Conservation (phyloP, 1,140 invertebrate species). For the Anastatus disparis region DNA sequence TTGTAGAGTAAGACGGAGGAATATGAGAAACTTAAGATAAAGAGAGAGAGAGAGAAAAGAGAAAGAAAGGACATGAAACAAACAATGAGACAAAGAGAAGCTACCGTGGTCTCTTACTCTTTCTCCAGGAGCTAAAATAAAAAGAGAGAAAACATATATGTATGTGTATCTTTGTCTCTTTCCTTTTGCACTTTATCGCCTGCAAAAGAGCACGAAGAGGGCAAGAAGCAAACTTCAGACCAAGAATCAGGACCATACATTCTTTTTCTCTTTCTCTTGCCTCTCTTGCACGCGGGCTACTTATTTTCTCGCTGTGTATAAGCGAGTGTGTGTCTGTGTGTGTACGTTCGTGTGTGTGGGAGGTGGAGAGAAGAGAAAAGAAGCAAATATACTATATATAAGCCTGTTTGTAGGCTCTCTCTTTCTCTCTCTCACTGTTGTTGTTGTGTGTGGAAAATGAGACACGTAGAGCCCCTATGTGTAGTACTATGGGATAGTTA, state of each 20-base stretch:
- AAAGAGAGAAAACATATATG: not conserved
- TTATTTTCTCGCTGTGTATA: constrained; percentile 11
- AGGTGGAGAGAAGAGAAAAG: not conserved
- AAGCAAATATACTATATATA: not conserved
- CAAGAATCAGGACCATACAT: constrained; percentile 7
- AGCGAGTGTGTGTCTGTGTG: not conserved
- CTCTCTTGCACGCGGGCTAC: constrained; percentile 26
- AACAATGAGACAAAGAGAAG: constrained; percentile 39
- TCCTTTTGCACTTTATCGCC: constrained; percentile 30
- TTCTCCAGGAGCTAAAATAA: not conserved
- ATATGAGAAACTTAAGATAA: not conserved
- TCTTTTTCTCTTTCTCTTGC: too few species aligned
- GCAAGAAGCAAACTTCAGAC: not conserved
- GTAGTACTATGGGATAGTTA: constrained; percentile 40
- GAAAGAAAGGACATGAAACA: constrained; percentile 26
- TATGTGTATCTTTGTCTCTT: not conserved
- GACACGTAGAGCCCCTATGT: too few species aligned
- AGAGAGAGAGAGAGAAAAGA: constrained; percentile 19
- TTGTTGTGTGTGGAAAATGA: constrained; percentile 43
- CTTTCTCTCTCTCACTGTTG: not conserved
- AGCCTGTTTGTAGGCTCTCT: not conserved
- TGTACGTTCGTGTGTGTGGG: not conserved
- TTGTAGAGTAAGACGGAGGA: not conserved
- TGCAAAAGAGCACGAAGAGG: constrained; percentile 17
- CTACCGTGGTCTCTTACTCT: not conserved